Evolutionary conservation across 2,113 vertebrate species (phyloP).

Genomic region (Lepisosteus oculatus): DNA sequence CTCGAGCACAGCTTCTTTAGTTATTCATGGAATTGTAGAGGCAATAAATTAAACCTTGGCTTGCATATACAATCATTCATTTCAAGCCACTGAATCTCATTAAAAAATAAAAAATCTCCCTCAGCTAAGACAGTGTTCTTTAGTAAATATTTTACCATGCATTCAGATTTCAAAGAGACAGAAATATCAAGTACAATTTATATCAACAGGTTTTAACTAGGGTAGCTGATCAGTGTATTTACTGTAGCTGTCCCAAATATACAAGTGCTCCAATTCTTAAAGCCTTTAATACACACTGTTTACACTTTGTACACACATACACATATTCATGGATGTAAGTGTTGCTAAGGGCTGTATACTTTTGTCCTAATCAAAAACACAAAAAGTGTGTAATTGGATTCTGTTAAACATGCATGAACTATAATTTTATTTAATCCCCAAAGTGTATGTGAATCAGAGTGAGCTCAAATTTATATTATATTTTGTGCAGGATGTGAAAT

Average conservation of each 20-base stretch:
- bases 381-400: no score
- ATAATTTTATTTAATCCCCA: no score
- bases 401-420: no score
- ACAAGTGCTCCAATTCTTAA: no score
- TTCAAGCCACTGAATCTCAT: constrained; percentile 1
- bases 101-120: background rate
- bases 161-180: constrained; percentile 3
- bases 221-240: background rate
- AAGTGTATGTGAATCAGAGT: no score
- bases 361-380: no score
- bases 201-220: background rate
- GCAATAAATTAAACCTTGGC: background rate
- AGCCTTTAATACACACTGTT: no score
- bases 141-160: constrained; percentile 6
- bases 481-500: no score
- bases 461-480: no score
- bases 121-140: constrained; percentile 1
- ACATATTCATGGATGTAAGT: no score
- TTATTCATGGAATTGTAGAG: background rate
- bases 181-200: background rate
- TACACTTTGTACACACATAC: no score
- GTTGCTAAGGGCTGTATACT: no score
- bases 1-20: background rate
- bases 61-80: constrained; percentile 1
- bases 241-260: background rate